Conservation (phyloP, 1,140 invertebrate genomes). For the Metopolophium dirhodum region DNA sequence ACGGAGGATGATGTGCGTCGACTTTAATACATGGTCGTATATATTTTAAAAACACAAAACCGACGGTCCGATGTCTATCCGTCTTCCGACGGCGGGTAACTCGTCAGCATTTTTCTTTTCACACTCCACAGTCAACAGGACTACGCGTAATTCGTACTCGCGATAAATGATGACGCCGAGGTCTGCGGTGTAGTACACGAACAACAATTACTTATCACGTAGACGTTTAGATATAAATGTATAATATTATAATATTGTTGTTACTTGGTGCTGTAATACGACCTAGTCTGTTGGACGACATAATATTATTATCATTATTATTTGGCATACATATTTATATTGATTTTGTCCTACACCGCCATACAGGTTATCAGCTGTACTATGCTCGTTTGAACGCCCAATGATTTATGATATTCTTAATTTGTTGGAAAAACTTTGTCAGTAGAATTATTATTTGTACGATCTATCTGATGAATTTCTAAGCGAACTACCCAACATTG, state of each 20-base stretch:
- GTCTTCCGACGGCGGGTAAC: too few relatives aligned
- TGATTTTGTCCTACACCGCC: neutral
- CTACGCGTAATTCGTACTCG: neutral
- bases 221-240: too few relatives aligned
- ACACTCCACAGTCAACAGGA: neutral
- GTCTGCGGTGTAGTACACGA: neutral
- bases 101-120: neutral
- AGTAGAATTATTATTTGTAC: too few relatives aligned
- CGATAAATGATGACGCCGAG: neutral
- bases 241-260: too few relatives aligned
- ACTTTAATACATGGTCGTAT: neutral
- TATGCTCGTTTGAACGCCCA: neutral
- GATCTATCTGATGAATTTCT: too few relatives aligned
- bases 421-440: neutral
- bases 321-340: too few relatives aligned
- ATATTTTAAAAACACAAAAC: neutral
- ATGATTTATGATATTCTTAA: neutral
- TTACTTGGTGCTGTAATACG: too few relatives aligned
- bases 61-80: too few relatives aligned
- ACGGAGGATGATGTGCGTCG: too few relatives aligned
- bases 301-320: neutral
- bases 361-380: neutral
- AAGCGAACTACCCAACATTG: too few relatives aligned
- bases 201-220: too few relatives aligned
- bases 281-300: neutral